Evolutionary conservation across 2,797 vertebrate genomes (phyloP).

Genomic region (Gymnoscopelus braueri): DNA sequence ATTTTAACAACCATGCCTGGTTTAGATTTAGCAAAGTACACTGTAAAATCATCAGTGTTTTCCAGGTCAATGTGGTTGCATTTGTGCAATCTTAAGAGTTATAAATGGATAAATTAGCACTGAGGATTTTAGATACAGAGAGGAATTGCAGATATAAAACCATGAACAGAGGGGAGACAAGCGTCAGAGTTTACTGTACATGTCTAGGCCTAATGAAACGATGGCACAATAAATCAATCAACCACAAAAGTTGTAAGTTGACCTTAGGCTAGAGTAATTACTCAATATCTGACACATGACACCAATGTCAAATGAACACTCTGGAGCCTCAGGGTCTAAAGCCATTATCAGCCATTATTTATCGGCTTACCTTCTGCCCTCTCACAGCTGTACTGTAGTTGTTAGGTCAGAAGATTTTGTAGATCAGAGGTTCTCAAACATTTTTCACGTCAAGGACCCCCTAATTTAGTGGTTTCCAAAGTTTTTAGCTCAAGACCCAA

Average conservation of each 20-base stretch:
- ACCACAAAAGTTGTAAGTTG: slow-evolving; percentile 29
- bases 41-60: no score
- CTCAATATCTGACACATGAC: slow-evolving; percentile 23
- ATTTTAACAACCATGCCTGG: slow-evolving; percentile 29
- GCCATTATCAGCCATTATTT: no score
- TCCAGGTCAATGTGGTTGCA: no score
- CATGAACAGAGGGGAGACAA: slow-evolving; percentile 18
- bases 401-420: no score
- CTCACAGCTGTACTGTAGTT: no score
- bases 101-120: no score
- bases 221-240: slow-evolving; percentile 49
- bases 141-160: slow-evolving; percentile 27
- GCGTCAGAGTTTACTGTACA: slow-evolving; percentile 24
- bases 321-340: slow-evolving; percentile 26
- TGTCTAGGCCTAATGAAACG: not conserved
- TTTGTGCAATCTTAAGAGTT: no score
- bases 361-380: no score
- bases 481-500: no score
- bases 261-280: slow-evolving; percentile 21
- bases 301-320: slow-evolving; percentile 19
- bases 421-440: no score
- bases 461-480: no score
- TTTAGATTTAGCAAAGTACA: slow-evolving; percentile 6
- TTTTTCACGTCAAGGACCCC: no score
- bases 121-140: not conserved